Base-by-base conservation (phyloP, 2,888 invertebrate genomes). In the Agrochola lota region DNA sequence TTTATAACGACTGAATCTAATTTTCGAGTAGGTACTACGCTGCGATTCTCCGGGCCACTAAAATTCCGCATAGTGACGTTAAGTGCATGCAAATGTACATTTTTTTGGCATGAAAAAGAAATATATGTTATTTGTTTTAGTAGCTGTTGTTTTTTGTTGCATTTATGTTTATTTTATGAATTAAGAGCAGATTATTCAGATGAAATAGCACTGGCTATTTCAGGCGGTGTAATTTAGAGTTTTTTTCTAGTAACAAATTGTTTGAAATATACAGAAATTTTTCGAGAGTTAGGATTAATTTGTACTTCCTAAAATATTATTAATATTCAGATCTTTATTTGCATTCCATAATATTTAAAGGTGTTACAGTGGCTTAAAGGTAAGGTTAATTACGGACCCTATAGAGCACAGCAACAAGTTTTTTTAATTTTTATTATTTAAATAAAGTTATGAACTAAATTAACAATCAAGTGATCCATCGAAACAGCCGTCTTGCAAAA, bases 61-160 rank as follows among this genome's bases (percentile, higher is more conserved):
- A 84, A 81, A 80, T 86, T 75, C 77, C 74, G 78, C 78, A 78
- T 72, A 52, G 67, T 74, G 68, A 79, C 78, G 71, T 83, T 86
- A 85, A 84, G 30, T 52, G 52, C 73, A 89, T 89, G 84, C 83
- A 85, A 88, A 89, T 81, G 81, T 81, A 52, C 4, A 59, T 69
- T 76, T 69, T 76, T 71, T 75, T 70, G 67, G 77, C 62, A 63
- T 52, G 30, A 46, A 60, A 69, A 63, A 76, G 2, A 43, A 70
- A 72, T 76, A 49, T 23, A 63, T 64, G 43, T 68, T 67, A 68
- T 73, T 80, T 71, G 64, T 73, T 77, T 69, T 74, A 66, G 71
- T 71, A 63, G n/a, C n/a, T 49, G 66, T 74, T 78, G 55, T 70
- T 77, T 80, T 74, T 81, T 73, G 43, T 66, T 78, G 17, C 4